Percentiles rank a stretch among this genome's conserved stretches.
Evolutionary conservation across 2,888 invertebrate genomes (phyloP).

Genomic region (Pomacea canaliculata): DNA sequence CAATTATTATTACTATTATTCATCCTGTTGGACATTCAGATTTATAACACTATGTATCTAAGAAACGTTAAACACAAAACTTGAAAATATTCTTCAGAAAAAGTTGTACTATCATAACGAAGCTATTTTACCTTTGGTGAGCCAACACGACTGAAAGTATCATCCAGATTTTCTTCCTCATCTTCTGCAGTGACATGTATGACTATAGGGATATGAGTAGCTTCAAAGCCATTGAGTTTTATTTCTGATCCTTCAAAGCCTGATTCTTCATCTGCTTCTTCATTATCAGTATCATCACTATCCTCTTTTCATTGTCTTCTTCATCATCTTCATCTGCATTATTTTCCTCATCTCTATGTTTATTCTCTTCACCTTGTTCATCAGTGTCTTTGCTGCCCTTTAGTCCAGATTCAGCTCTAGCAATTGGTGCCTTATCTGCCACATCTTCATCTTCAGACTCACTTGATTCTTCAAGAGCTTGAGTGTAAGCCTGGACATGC

Average conservation of each 20-base stretch:
- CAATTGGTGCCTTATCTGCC: constrained; percentile 22
- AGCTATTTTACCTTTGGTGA: constrained; percentile 32
- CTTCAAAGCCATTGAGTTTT: neutral
- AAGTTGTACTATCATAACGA: too few species aligned
- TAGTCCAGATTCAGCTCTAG: constrained; percentile 29
- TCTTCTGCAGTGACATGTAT: constrained; percentile 23
- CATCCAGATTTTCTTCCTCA: constrained; percentile 18
- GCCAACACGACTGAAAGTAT: constrained; percentile 20
- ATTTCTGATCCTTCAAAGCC: too few species aligned
- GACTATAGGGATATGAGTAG: constrained; percentile 23
- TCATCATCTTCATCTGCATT: constrained; percentile 28
- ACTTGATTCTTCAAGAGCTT: constrained; percentile 53
- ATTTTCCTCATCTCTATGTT: constrained; percentile 14
- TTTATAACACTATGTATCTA: too few species aligned
- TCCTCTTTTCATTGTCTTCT: constrained; percentile 1
- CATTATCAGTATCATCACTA: too few species aligned
- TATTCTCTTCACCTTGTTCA: constrained; percentile 7
- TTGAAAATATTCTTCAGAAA: too few species aligned
- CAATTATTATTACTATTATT: too few species aligned
- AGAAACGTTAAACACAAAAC: too few species aligned
- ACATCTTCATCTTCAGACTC: constrained; percentile 54
- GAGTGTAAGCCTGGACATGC: constrained; percentile 58
- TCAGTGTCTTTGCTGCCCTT: constrained; percentile 27
- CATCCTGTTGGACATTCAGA: too few species aligned
- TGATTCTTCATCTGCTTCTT: too few species aligned